phyloP scores from a whole-genome alignment of 2,113 vertebrate species.

The Prinia subflava region DNA sequence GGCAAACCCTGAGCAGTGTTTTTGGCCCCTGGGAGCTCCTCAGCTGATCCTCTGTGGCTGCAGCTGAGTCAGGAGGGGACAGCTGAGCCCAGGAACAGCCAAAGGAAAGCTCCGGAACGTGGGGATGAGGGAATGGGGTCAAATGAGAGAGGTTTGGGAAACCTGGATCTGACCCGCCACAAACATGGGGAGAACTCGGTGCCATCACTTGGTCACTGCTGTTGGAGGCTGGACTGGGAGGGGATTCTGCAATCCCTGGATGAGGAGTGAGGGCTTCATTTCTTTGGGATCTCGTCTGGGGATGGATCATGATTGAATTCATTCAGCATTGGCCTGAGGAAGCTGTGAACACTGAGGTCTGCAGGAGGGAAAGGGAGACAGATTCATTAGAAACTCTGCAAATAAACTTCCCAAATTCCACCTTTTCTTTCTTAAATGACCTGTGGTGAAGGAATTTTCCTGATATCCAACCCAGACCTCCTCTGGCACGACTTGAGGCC shows the following conservation, averaged over 20 bases:
- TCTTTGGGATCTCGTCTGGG: conserved; percentile 51
- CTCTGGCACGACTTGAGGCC: not conserved
- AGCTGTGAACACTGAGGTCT: conserved; percentile 42
- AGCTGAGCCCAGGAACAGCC: not conserved
- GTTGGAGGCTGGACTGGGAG: not conserved
- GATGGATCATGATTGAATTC: conserved; percentile 60
- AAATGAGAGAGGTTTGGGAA: not conserved
- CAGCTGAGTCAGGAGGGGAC: not conserved
- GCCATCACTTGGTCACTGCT: not conserved
- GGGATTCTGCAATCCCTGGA: not conserved
- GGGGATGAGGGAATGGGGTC: not conserved
- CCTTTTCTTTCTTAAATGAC: conserved; percentile 50
- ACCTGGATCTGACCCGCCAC: not conserved
- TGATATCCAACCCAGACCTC: not conserved
- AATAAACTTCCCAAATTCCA: conserved; percentile 61
- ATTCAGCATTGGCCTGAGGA: conserved; percentile 55
- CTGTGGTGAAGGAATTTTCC: not conserved
- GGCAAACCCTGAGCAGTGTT: not conserved
- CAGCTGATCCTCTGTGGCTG: not conserved
- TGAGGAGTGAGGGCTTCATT: conserved; percentile 49
- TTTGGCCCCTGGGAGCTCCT: not conserved
- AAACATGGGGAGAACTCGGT: not conserved
- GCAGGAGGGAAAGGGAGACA: conserved; percentile 16
- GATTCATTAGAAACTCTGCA: conserved; percentile 44
- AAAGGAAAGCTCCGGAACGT: not conserved